Percentiles rank a stretch among this genome's conserved stretches.
phyloP scores from a whole-genome alignment of 1,140 invertebrate species.

The Cephus cinctus region DNA sequence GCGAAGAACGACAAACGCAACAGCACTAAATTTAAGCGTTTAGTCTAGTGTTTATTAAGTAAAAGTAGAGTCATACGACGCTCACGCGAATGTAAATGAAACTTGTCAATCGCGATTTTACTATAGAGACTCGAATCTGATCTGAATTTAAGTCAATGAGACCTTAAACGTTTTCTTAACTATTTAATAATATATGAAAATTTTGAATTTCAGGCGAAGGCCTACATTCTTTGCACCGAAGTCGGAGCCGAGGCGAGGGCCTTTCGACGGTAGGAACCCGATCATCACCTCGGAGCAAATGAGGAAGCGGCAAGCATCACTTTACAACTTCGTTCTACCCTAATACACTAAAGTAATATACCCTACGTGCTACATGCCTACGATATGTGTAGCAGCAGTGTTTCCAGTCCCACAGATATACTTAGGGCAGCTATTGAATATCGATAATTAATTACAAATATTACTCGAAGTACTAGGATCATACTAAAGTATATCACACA shows the following conservation, averaged over 20 bases:
- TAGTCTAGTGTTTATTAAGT: too few relatives aligned
- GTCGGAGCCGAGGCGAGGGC: slow-evolving; percentile 49
- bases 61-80: too few relatives aligned
- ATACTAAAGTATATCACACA: too few relatives aligned
- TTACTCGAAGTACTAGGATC: slow-evolving; percentile 30
- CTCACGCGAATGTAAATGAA: too few relatives aligned
- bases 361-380: slow-evolving; percentile 51
- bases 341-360: slow-evolving; percentile 39
- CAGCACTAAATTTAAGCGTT: too few relatives aligned
- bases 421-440: slow-evolving; percentile 48
- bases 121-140: too few relatives aligned
- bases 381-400: slow-evolving; percentile 45
- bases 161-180: background rate
- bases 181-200: background rate
- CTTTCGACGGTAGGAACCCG: slow-evolving; percentile 42
- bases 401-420: slow-evolving; percentile 46
- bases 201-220: slow-evolving; percentile 40
- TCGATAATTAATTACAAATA: slow-evolving; percentile 43
- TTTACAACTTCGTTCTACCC: slow-evolving; percentile 27
- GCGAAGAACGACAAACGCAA: too few relatives aligned
- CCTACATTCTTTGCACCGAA: slow-evolving; percentile 51
- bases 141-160: slow-evolving; percentile 2
- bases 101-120: too few relatives aligned
- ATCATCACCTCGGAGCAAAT: slow-evolving; percentile 44
- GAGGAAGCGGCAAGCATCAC: slow-evolving; percentile 19